Base-by-base conservation (phyloP, 2,797 vertebrate species). In the Sebastes aleutianus region DNA sequence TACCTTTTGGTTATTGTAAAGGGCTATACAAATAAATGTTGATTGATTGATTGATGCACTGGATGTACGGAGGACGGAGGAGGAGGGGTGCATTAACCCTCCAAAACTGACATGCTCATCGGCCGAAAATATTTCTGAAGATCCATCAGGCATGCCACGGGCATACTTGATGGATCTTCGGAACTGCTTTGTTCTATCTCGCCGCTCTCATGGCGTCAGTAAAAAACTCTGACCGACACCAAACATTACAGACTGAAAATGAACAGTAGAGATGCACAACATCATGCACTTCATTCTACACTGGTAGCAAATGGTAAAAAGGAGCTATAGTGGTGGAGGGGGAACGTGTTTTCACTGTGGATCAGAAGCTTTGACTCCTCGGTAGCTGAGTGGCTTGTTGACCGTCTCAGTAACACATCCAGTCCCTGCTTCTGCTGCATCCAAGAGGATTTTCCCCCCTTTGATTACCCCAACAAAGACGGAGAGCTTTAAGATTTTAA, bases 381-480 rank as follows among this genome's bases (percentile, higher is more conserved):
- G 43, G 68, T 31, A 24, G 65, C 79, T 71, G 78, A 91, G 78
- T 79, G 87, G 56, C 87, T 83, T 74, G 82, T 84, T 83, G 88
- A 86, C 76, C 31, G 11, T 78, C 78, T 84, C 78, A 34, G 70
- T 31, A 79, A 82, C 76, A 69, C 57, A 77, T 79, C 65, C 77
- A 89, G 65, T 84, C 86, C 80, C 77, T 75, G 70, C 67, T 80
- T 81, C 80, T 64, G 4, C 67, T 74, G 78, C 84, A 53, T 83
- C 76, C 82, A 77, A 90, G 77, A 87, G 87, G 89, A 91, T 91
- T 90, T 91, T 84, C 82, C 16, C 56, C 69, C 73, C 50, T 81
- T 83, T 82, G 69, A 85, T 71, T 50, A 50, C 22, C 26, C 26
- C 24, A 57, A 87, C 83, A 88, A 88, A 91, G 84, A 74, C 64